phyloP scores from a whole-genome alignment of 2,888 invertebrate genomes.

The Drosophila paranaensis region DNA sequence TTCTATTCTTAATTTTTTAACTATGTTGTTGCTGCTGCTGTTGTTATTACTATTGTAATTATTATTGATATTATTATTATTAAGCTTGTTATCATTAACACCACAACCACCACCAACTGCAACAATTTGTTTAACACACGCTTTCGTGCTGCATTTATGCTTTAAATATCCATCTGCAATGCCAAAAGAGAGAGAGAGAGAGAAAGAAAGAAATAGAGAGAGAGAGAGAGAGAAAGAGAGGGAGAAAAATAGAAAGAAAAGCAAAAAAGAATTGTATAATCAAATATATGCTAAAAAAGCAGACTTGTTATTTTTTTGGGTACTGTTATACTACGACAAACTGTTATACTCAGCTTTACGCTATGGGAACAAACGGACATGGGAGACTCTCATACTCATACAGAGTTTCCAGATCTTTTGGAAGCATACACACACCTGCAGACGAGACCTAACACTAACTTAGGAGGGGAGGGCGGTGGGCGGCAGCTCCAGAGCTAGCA shows the following conservation, averaged over 20 bases:
- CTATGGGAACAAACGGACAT: constrained; percentile 6
- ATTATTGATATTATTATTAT: constrained; percentile 27
- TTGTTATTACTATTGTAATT: constrained; percentile 29
- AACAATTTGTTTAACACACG: constrained; percentile 63
- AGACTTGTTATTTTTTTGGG: constrained; percentile 16
- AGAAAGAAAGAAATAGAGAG: constrained; percentile 12
- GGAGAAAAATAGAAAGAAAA: constrained; percentile 61
- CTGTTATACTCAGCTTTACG: background rate
- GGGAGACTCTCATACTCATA: constrained; percentile 5
- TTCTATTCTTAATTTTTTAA: constrained; percentile 82
- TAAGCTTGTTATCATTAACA: constrained; percentile 17
- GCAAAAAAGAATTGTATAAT: constrained; percentile 65
- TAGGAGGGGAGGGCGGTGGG: background rate
- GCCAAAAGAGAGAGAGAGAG: constrained; percentile 42
- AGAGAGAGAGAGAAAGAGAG: background rate
- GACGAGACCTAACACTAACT: constrained; percentile 28
- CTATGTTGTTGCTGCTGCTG: constrained; percentile 64
- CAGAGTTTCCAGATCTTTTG: constrained; percentile 14
- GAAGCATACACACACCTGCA: constrained; percentile 27
- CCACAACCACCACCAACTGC: constrained; percentile 39
- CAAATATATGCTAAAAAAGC: constrained; percentile 49
- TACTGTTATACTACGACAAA: constrained; percentile 12
- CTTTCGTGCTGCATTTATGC: constrained; percentile 73
- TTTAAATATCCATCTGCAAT: constrained; percentile 82
- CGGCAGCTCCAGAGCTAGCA: constrained; percentile 32